phyloP scores from a whole-genome alignment of 2,797 vertebrate species.

The Scomberomorus guttatus region DNA sequence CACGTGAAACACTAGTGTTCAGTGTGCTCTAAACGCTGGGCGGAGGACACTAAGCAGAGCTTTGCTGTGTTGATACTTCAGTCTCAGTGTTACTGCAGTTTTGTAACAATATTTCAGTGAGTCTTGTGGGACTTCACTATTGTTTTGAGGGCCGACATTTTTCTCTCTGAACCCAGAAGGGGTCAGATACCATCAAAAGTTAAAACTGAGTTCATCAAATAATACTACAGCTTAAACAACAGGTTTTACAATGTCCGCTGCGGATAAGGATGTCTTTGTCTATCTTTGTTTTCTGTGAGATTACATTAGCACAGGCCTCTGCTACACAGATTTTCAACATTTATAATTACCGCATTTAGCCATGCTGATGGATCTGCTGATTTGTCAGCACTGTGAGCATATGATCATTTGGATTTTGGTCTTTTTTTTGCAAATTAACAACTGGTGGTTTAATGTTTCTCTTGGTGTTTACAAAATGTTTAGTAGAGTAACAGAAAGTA shows the following conservation, averaged over 20 bases:
- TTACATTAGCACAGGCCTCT: not conserved
- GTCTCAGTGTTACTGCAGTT: conserved; percentile 16
- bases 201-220: not conserved
- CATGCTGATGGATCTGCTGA: not conserved
- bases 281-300: no score
- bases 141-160: not conserved
- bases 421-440: conserved; percentile 21
- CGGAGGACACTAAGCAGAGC: conserved; percentile 27
- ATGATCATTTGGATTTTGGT: conserved; percentile 18
- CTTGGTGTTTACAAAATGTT: conserved; percentile 20
- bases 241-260: not conserved
- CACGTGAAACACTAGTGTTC: conserved; percentile 10
- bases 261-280: not conserved
- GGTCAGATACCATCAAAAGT: not conserved
- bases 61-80: conserved; percentile 20
- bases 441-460: conserved; percentile 6
- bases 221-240: not conserved
- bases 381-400: not conserved
- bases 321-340: not conserved
- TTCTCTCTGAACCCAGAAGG: not conserved
- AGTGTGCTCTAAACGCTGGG: conserved; percentile 3
- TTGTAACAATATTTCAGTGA: conserved; percentile 10
- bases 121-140: not conserved
- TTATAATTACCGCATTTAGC: not conserved
- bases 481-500: conserved; percentile 34